Percentiles rank a stretch among this genome's conserved stretches.
These are phyloP conservation scores for Dolomedes plantarius DNA, from an alignment of 2,888 invertebrate genomes.

Conservation along the genomic window DNA sequence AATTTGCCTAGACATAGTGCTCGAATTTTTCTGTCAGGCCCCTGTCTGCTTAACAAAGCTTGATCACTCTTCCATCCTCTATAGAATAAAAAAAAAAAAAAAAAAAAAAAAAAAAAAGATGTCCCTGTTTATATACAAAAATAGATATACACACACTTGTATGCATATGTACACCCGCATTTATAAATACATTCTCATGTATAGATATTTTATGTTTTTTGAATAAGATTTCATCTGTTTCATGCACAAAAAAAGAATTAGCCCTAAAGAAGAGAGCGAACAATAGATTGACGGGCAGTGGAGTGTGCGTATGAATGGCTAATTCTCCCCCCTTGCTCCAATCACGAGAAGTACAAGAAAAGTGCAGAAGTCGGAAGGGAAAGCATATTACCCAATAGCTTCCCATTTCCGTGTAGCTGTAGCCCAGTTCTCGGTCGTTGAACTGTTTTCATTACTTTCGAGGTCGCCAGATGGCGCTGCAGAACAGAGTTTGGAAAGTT, in stretches of 20 bases:
- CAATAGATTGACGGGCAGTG: constrained; percentile 35
- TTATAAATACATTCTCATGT: background rate
- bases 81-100: no score
- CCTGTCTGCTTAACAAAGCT: no score
- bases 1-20: no score
- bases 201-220: background rate
- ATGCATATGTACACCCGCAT: no score
- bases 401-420: constrained; percentile 41
- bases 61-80: no score
- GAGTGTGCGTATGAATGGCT: constrained; percentile 37
- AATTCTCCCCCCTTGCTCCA: constrained; percentile 17
- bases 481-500: background rate
- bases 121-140: no score
- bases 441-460: constrained; percentile 26
- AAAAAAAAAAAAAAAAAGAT: no score
- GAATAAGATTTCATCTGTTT: background rate
- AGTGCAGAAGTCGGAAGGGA: constrained; percentile 24
- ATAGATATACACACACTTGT: no score
- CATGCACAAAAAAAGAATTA: background rate
- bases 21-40: no score
- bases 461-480: constrained; percentile 48
- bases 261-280: background rate
- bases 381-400: constrained; percentile 7
- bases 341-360: constrained; percentile 24
- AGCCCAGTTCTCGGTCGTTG: constrained; percentile 50